phyloP scores from a whole-genome alignment of 2,888 invertebrate species.

The Mystacides longicornis region DNA sequence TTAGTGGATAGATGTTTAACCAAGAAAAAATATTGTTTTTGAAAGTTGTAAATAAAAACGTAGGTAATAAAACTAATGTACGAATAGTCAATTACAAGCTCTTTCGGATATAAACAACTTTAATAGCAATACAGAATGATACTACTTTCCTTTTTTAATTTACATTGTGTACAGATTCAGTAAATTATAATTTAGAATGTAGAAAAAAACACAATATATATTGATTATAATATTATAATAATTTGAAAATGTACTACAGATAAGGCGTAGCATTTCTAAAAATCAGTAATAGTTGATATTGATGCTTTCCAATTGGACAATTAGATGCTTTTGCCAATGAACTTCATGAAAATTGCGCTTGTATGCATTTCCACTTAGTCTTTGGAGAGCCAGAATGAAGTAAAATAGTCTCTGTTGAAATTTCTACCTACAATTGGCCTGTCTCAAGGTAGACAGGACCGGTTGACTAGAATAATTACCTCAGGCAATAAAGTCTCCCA shows the following conservation, averaged over 20 bases:
- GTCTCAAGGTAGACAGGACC: too few relatives aligned
- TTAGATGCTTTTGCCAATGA: background rate
- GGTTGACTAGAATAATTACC: too few relatives aligned
- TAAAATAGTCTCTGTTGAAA: too few relatives aligned
- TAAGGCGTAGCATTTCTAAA: constrained; percentile 2
- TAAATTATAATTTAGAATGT: background rate
- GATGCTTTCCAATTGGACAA: background rate
- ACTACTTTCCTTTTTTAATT: background rate
- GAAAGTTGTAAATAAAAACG: too few relatives aligned
- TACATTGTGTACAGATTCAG: background rate
- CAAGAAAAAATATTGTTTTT: too few relatives aligned
- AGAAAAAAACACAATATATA: background rate
- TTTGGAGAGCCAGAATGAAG: too few relatives aligned
- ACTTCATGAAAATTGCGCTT: too few relatives aligned
- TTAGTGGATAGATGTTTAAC: too few relatives aligned
- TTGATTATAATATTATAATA: background rate
- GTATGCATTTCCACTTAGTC: too few relatives aligned
- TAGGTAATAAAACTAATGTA: too few relatives aligned
- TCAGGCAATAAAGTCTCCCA: too few relatives aligned
- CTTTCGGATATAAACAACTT: background rate
- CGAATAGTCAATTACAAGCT: background rate
- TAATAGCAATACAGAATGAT: constrained; percentile 2
- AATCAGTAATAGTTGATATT: background rate
- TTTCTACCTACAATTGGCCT: too few relatives aligned
- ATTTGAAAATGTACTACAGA: background rate